These are phyloP conservation scores for Altica lythri DNA, from an alignment of 2,888 invertebrate genomes.

Conservation along the genomic window DNA sequence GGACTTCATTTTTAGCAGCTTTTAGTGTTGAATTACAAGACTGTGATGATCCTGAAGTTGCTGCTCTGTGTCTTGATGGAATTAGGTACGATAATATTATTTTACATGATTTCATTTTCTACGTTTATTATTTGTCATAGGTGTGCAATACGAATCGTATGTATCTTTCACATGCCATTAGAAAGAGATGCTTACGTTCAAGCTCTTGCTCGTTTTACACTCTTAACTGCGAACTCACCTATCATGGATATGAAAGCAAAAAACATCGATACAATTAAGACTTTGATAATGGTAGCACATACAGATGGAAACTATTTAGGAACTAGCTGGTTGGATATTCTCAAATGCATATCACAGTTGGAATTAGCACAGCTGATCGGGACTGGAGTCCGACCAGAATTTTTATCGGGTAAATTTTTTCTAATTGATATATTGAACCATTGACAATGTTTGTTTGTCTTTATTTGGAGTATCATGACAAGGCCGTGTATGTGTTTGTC, in stretches of 20 bases:
- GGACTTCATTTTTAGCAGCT: constrained; percentile 98
- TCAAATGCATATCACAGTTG: constrained; percentile 97
- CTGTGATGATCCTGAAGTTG: constrained; percentile 96
- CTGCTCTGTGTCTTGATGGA: constrained; percentile 92
- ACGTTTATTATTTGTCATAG: constrained; percentile 12
- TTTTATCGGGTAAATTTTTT: constrained; percentile 58
- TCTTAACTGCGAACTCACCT: constrained; percentile 93
- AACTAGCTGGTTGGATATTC: constrained; percentile 94
- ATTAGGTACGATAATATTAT: constrained; percentile 58
- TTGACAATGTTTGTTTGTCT: not conserved
- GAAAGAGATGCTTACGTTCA: constrained; percentile 98
- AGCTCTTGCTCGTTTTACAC: constrained; percentile 92
- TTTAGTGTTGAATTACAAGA: constrained; percentile 96
- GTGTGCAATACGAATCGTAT: constrained; percentile 95
- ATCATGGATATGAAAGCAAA: constrained; percentile 99
- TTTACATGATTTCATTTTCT: constrained; percentile 54
- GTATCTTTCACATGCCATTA: constrained; percentile 96
- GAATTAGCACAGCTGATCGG: constrained; percentile 98
- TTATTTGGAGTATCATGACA: too few species aligned
- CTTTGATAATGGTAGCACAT: constrained; percentile 96
- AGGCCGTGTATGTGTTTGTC: too few species aligned
- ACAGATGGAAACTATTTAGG: constrained; percentile 98
- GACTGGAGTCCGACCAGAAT: constrained; percentile 67
- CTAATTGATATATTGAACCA: not conserved
- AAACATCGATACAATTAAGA: constrained; percentile 99